Base-by-base conservation (phyloP, 2,888 invertebrate genomes). In the Platycheirus rosarum region DNA sequence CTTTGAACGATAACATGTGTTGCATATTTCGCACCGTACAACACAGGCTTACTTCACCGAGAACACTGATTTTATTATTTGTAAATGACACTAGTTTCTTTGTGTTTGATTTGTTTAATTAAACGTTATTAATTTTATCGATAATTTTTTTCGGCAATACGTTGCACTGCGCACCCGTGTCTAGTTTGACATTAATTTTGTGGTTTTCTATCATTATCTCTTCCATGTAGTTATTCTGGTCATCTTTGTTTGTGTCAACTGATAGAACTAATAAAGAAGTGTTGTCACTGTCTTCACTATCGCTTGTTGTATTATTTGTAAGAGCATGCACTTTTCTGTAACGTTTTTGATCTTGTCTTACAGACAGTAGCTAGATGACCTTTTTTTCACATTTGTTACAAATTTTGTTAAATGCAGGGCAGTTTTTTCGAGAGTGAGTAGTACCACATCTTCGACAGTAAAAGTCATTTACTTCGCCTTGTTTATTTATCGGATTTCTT, bases 161-260 rank as follows among this genome's bases (percentile, higher is more conserved):
- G 29, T 84, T 77, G 32, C 77, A 74, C 60, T 84, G 71, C 4
- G 74, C 77, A 40, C n/a, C n/a, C n/a, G n/a, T n/a, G n/a, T n/a
- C n/a, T n/a, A n/a, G n/a, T n/a, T n/a, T n/a, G n/a, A n/a, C n/a
- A n/a, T n/a, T n/a, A n/a, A n/a, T n/a, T n/a, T n/a, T n/a, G n/a
- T n/a, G n/a, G n/a, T n/a, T 51, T 57, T 84, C 66, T 1, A 80
- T 71, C 6, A 29, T 49, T 29, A 79, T 76, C 37, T 80, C 68
- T 84, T 77, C 75, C 49, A 75, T 74, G 48, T 66, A 84, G 23
- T 76, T 76, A 14, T 66, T 71, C 1, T 70, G 57, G 11, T 74
- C 62, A 20, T 74, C 65, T 78, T 68, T 82, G 23, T 84, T 80
- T 80, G 84, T 77, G 29, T 48, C 44, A 4, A 77, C 42, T 20